These are phyloP conservation scores for Chiloscyllium plagiosum DNA, from an alignment of 2,113 vertebrate species.

Conservation along the genomic window DNA sequence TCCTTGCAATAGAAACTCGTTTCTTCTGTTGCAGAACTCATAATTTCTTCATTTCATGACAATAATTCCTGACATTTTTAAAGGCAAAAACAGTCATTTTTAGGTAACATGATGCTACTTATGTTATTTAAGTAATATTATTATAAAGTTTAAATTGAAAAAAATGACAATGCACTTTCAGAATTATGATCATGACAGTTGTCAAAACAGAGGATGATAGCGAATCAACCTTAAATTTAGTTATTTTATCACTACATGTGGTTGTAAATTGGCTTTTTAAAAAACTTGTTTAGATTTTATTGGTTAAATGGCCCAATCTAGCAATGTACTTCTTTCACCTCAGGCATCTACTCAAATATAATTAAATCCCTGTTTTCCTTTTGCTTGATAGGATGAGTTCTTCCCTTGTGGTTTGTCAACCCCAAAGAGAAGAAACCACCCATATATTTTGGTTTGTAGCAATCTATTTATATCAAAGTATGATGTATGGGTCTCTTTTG, in stretches of 20 bases:
- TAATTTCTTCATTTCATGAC: background rate
- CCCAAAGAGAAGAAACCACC: constrained; percentile 18
- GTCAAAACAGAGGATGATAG: constrained; percentile 22
- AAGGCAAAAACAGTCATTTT: constrained; percentile 4
- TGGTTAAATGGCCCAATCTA: constrained; percentile 26
- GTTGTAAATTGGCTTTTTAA: constrained; percentile 8
- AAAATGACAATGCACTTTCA: background rate
- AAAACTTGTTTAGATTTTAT: constrained; percentile 12
- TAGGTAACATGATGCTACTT: background rate
- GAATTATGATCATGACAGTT: constrained; percentile 27
- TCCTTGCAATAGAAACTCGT: background rate
- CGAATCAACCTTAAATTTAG: constrained; percentile 35
- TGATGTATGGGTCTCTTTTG: background rate
- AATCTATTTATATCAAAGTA: constrained; percentile 33
- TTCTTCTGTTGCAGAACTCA: background rate
- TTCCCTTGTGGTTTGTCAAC: constrained; percentile 23
- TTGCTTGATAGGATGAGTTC: constrained; percentile 19
- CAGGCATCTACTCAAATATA: constrained; percentile 30
- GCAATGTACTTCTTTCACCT: constrained; percentile 11
- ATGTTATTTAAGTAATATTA: constrained; percentile 31
- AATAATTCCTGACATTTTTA: background rate
- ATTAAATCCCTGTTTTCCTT: constrained; percentile 34
- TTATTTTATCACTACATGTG: constrained; percentile 29
- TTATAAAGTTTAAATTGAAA: constrained; percentile 10
- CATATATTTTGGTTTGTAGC: constrained; percentile 30